Evolutionary conservation across 2,888 invertebrate species (phyloP), one percentile per base, ranked within the genome.

Genomic region (Hypomecis punctinalis): DNA sequence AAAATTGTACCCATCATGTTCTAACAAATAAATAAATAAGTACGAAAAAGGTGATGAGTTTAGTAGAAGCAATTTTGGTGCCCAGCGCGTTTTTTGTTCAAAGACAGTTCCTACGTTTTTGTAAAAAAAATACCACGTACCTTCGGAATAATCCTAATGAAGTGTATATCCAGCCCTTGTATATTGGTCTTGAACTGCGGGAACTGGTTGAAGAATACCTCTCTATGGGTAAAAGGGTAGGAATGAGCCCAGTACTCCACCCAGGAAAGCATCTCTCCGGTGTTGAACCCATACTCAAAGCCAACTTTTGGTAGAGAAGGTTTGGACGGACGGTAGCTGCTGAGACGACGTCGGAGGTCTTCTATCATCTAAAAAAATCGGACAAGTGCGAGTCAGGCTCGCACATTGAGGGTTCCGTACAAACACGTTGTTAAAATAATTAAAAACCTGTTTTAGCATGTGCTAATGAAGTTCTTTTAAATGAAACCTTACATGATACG

Each of bases 171-270:
- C 63, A 73, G 11, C 0, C 73, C 73, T 45, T 73, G 69, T 9
- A 73, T 69, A 45, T 67, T 69, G 5, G 70, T 71, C 43, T 71
- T 71, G 47, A 63, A 73, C 39, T 73, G 73, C 10, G 73, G 69
- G 23, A 48, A 71, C 43, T 68, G 53, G 47, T 73, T 73, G 2
- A 73, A 45, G 52, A 66, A 71, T 1, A 54, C 61, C 54, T 67
- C 64, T 0, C 70, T 39, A 6, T 66, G 51, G 2, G 51, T 23
- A 5, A 73, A 71, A 6, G 66, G 66, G 46, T 73, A 73, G 42
- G 67, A 54, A 0, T 71, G 63, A 0, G 66, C 59, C 73, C 73
- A 73, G 53, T 73, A 73, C 8, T 69, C 42, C 11, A 70, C 11
- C 70, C 70, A 71, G 7, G 43, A 33, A 5, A 63, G 61, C n/a